A percentile compares a stretch with the other conserved stretches of the same genome.
These are phyloP conservation scores for Tetramorium parvispinum DNA, from an alignment of 1,140 invertebrate genomes.

Conservation along the genomic window DNA sequence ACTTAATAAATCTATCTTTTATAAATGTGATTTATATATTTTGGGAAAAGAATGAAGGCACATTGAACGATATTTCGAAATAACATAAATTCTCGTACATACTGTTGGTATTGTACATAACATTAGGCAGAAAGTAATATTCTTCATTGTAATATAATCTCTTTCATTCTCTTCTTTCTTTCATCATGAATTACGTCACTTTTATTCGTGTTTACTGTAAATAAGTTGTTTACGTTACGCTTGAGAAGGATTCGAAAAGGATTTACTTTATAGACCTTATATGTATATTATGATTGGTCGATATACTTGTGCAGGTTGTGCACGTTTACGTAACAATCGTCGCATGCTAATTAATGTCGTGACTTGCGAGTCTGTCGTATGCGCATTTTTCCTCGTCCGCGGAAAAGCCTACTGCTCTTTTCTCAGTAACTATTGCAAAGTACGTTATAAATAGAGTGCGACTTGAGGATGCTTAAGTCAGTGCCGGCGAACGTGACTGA, in stretches of 20 bases:
- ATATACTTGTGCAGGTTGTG: slow-evolving; percentile 4
- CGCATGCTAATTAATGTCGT: slow-evolving; percentile 30
- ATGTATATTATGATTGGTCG: not conserved
- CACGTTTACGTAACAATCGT: slow-evolving; percentile 1
- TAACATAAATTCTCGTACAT: not conserved
- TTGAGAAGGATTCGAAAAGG: not conserved
- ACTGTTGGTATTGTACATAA: not conserved
- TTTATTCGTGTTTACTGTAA: not conserved
- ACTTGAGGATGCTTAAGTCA: slow-evolving; percentile 71
- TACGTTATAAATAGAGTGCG: slow-evolving; percentile 69
- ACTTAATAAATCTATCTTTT: slow-evolving; percentile 35
- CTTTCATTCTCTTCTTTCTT: not conserved
- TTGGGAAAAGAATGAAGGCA: not conserved
- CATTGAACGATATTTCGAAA: not conserved
- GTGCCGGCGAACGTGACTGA: slow-evolving; percentile 79
- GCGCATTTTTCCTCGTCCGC: slow-evolving; percentile 18
- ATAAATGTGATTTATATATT: not conserved
- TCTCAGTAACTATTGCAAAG: slow-evolving; percentile 39
- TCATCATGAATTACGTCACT: not conserved
- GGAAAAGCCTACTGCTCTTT: slow-evolving; percentile 30
- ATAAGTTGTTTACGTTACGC: not conserved
- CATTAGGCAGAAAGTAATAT: not conserved
- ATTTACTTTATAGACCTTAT: not conserved
- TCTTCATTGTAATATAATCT: not conserved
- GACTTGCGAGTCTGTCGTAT: not conserved